Evolutionary conservation across 2,797 vertebrate species (phyloP), one percentile per base, ranked within the genome.

Genomic region (Eulemur coronatus): DNA sequence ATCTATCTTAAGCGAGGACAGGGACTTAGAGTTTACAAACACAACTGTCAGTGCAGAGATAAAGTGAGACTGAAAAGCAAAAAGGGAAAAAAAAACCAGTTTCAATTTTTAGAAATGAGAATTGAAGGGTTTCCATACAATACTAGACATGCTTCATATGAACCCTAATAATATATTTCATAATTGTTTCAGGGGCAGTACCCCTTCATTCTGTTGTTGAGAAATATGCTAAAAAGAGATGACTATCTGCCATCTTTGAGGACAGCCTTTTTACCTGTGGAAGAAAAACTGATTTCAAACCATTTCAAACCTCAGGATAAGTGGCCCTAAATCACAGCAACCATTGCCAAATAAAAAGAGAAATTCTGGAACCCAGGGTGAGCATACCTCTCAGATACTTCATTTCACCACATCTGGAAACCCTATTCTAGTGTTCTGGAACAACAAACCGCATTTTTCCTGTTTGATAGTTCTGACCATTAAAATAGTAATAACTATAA

Each of bases 31-130:
- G 98, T 99, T 99, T 98, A 99, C 99, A 78, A 99, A 99, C 94
- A 99, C 99, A 98, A 99, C 99, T 0, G 99, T 99, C 98, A 99
- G 98, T 50, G 99, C 99, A 81, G 99, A 99, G 98, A 99, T 99
- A 98, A 99, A 99, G 95, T 99, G 99, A 92, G 99, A 99, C 99
- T 99, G 98, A 63, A 97, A 95, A 95, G 81, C 48, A 97, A 92
- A 97, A 94, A 94, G 92, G 92, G 52, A 46, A 94, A 94, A 94
- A 89, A 80, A 73, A 86, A 26, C 55, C 48, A 91, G 30, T 84
- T 96, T 96, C 28, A 95, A 24, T 85, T 95, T 75, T 95, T 57
- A 93, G 33, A 81, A 85, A 85, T 48, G 48, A 94, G 41, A 84
- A 88, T 8, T 82, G n/a, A 81, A 9, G 6, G 26, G 26, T 70